These are phyloP conservation scores for Notamacropus eugenii DNA, from an alignment of 2,797 vertebrate species.

Conservation along the genomic window DNA sequence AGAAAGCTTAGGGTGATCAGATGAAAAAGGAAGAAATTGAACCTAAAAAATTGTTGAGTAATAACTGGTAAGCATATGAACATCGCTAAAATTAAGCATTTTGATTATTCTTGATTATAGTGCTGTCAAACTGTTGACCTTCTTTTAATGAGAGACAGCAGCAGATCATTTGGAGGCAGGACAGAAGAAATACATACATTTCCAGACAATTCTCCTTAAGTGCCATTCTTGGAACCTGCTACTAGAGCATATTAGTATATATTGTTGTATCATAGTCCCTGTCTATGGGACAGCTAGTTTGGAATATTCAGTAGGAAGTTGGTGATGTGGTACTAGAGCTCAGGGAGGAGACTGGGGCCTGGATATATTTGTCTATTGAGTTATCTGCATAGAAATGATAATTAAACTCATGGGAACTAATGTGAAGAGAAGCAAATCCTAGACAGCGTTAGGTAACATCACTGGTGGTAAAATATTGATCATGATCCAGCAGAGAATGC, in stretches of 20 bases:
- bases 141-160: not conserved
- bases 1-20: not conserved
- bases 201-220: not conserved
- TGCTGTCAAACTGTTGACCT: not conserved
- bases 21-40: not conserved
- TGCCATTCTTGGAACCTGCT: not conserved
- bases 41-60: not conserved
- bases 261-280: not conserved
- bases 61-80: not conserved
- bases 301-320: not conserved
- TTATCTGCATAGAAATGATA: not conserved
- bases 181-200: not conserved
- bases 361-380: not conserved
- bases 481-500: not conserved
- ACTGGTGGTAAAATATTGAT: not conserved
- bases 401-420: not conserved
- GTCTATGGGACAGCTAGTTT: not conserved
- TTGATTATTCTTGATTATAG: not conserved
- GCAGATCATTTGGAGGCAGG: not conserved
- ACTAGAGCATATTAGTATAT: not conserved
- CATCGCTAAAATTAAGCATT: not conserved
- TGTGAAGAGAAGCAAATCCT: not conserved
- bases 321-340: not conserved
- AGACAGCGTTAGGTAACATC: not conserved
- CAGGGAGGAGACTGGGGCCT: not conserved